These are phyloP conservation scores for Aphidius colemani DNA, from an alignment of 2,888 invertebrate species.

Conservation along the genomic window DNA sequence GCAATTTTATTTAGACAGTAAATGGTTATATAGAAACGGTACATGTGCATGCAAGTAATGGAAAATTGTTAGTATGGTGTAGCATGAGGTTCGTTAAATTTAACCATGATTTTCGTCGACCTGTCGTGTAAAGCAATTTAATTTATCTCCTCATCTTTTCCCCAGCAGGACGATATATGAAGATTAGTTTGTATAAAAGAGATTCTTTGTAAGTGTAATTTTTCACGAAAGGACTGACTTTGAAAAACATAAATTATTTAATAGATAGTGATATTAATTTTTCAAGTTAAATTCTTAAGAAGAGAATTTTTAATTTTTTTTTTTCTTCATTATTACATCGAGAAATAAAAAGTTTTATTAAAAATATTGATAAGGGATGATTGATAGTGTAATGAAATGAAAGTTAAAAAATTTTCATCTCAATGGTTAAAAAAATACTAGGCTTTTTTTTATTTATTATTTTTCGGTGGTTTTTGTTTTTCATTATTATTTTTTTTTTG, in stretches of 20 bases:
- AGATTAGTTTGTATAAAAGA: too few relatives aligned
- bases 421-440: background rate
- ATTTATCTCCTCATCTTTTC: slow-evolving; percentile 13
- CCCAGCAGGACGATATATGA: too few relatives aligned
- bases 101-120: slow-evolving; percentile 6
- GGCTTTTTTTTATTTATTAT: slow-evolving; percentile 1
- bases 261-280: background rate
- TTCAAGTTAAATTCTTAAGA: too few relatives aligned
- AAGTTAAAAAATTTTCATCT: too few relatives aligned
- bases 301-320: too few relatives aligned
- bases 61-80: slow-evolving; percentile 4
- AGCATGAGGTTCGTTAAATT: slow-evolving; percentile 23
- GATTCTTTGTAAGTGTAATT: background rate
- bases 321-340: too few relatives aligned
- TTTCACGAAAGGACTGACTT: background rate
- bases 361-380: too few relatives aligned
- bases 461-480: background rate
- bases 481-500: background rate
- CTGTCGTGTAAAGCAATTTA: slow-evolving; percentile 20
- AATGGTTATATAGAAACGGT: slow-evolving; percentile 24
- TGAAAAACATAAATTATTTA: background rate
- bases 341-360: too few relatives aligned
- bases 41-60: background rate
- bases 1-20: slow-evolving; percentile 43
- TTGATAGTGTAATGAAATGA: too few relatives aligned